A percentile compares a stretch with the other conserved stretches of the same genome.
Evolutionary conservation across 2,113 vertebrate species (phyloP).

Genomic region (Pitta sordida): DNA sequence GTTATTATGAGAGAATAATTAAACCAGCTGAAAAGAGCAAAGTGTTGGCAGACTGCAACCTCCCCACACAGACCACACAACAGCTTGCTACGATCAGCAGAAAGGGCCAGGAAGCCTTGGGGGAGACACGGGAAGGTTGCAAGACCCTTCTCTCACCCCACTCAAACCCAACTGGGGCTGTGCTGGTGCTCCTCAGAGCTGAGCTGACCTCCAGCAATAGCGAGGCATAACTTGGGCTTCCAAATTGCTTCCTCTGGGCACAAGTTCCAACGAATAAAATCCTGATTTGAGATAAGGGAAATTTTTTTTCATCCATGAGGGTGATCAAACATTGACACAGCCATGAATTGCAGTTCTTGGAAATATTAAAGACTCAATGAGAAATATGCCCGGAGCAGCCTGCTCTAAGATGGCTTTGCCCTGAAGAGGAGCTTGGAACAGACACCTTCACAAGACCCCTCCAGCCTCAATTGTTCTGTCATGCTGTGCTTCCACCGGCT

Average conservation of each 20-base stretch:
- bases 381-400: not conserved
- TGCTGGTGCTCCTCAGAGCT: rapidly evolving
- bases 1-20: constrained; percentile 70
- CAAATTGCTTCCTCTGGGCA: not conserved
- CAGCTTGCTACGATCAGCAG: constrained; percentile 59
- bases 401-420: not conserved
- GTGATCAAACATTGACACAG: rapidly evolving
- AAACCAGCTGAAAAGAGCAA: constrained; percentile 60
- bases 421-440: not conserved
- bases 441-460: not conserved
- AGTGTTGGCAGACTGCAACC: constrained; percentile 55
- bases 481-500: not conserved
- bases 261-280: not conserved
- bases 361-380: not conserved
- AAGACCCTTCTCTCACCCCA: not conserved
- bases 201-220: not conserved
- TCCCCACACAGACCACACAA: constrained; percentile 39
- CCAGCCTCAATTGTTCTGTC: not conserved
- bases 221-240: rapidly evolving
- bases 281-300: not conserved
- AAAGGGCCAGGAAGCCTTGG: not conserved
- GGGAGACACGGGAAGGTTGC: not conserved
- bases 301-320: not conserved
- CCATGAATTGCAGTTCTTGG: not conserved
- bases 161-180: not conserved